Conservation (phyloP, 1,140 invertebrate genomes). For the Lithobius niger region DNA sequence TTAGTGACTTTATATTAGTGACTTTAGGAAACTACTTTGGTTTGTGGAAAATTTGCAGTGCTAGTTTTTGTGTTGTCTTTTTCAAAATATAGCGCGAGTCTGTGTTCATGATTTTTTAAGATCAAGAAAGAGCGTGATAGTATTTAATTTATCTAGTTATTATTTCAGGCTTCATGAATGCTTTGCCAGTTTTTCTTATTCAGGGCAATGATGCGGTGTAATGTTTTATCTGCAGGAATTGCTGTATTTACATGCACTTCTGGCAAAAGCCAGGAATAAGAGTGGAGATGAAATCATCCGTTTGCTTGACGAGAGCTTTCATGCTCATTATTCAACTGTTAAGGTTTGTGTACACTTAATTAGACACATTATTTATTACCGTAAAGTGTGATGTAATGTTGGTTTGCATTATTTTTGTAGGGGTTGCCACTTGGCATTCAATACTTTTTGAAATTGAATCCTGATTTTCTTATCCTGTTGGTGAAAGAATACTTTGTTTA, state of each 20-base stretch:
- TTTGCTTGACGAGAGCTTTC: conserved; percentile 54
- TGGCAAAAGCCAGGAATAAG: conserved; percentile 26
- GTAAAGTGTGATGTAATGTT: background rate
- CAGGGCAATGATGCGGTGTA: no score
- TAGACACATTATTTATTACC: background rate
- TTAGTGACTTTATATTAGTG: no score
- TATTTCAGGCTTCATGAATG: no score
- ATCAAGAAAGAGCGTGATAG: no score
- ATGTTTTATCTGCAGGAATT: conserved; percentile 32
- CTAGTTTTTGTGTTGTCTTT: no score
- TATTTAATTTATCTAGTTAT: no score
- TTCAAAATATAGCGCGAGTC: no score
- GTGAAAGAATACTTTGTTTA: conserved; percentile 60
- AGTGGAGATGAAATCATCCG: conserved; percentile 29
- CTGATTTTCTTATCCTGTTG: conserved; percentile 69
- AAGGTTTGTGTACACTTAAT: background rate
- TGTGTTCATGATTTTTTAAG: no score
- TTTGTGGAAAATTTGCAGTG: no score
- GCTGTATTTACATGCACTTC: conserved; percentile 30
- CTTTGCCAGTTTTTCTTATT: no score
- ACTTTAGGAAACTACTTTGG: no score
- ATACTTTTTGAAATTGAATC: conserved; percentile 64
- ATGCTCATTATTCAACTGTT: conserved; percentile 44
- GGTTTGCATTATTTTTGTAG: conserved; percentile 31
- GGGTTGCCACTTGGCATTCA: conserved; percentile 52